phyloP scores from a whole-genome alignment of 2,888 invertebrate species.

The Punctoribates punctum region DNA sequence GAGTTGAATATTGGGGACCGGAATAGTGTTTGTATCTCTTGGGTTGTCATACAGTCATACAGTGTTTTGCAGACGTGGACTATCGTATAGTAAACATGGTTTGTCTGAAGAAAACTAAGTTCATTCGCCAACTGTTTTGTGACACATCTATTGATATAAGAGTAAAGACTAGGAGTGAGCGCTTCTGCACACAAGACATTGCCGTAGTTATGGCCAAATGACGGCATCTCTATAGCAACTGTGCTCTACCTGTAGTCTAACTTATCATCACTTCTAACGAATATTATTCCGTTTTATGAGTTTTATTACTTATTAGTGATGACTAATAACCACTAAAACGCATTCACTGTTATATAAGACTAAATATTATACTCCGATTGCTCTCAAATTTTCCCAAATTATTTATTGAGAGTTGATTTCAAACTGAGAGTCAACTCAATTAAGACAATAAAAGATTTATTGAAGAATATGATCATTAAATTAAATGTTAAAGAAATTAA shows the following conservation, averaged over 20 bases:
- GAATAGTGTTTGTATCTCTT: not conserved
- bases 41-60: not conserved
- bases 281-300: not conserved
- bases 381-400: too few species aligned
- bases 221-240: not conserved
- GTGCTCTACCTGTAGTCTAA: constrained; percentile 11
- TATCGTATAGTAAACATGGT: not conserved
- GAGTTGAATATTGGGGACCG: too few species aligned
- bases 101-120: not conserved
- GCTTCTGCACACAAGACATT: not conserved
- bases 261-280: not conserved
- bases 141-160: not conserved
- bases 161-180: too few species aligned
- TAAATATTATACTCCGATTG: too few species aligned
- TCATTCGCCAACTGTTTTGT: not conserved
- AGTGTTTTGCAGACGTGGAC: not conserved
- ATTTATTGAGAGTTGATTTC: too few species aligned
- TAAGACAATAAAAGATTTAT: too few species aligned
- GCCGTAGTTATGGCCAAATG: not conserved
- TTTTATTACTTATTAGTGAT: not conserved
- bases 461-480: too few species aligned
- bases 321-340: not conserved
- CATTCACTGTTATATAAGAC: too few species aligned
- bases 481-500: too few species aligned
- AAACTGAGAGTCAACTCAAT: too few species aligned